phyloP scores from a whole-genome alignment of 2,888 invertebrate species.

The Shargacucullia verbasci region DNA sequence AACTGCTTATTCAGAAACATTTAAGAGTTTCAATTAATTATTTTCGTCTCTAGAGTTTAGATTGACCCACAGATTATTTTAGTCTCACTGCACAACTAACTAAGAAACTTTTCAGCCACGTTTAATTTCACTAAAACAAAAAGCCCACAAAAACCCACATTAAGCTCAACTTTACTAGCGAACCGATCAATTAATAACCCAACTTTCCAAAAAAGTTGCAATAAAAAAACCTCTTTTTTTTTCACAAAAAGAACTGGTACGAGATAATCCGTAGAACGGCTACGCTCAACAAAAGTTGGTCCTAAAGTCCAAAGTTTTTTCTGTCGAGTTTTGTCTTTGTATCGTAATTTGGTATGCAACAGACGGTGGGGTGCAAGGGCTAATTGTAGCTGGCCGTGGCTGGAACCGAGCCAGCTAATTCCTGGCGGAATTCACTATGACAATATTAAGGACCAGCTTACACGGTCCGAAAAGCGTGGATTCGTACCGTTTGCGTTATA shows the following conservation, averaged over 20 bases:
- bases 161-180: constrained; percentile 44
- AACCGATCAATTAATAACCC: constrained; percentile 50
- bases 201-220: constrained; percentile 42
- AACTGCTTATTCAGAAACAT: no score
- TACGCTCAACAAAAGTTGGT: constrained; percentile 43
- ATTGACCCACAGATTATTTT: no score
- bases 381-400: constrained; percentile 56
- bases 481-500: constrained; percentile 25
- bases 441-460: constrained; percentile 54
- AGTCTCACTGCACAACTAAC: neutral
- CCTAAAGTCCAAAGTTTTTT: constrained; percentile 30
- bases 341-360: constrained; percentile 56
- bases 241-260: constrained; percentile 30
- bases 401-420: constrained; percentile 57
- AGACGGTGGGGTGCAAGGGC: constrained; percentile 53
- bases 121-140: constrained; percentile 9
- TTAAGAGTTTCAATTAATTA: no score
- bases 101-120: constrained; percentile 9
- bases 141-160: constrained; percentile 14
- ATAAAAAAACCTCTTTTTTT: constrained; percentile 32
- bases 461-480: constrained; percentile 25
- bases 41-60: no score
- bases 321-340: constrained; percentile 43
- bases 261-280: constrained; percentile 51
- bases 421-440: constrained; percentile 45